Evolutionary conservation across 1,140 invertebrate species (phyloP), one percentile per base, ranked within the genome.

Genomic region (Teleogryllus occipitalis): DNA sequence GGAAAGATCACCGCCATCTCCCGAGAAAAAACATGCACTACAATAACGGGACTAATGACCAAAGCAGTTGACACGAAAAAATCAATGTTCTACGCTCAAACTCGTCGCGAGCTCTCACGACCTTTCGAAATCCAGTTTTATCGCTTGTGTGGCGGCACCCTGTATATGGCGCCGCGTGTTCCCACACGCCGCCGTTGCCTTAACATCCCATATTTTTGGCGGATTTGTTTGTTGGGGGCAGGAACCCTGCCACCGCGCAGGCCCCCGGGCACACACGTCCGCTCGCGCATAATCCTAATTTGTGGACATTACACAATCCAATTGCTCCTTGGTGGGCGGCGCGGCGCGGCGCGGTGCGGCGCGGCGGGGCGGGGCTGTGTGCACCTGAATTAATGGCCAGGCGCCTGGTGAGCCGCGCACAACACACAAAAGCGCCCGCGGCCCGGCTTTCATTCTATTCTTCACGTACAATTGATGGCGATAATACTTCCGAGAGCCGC

Each of bases 381-480:
- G 18, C 54, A 65, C 54, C 54, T 65, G 54, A 65, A 65, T 65
- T 65, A 65, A 65, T 65, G 54, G 54, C 54, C 18, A 18, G 54
- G 10, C 10, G 54, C 18, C 54, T 65, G 54, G 54, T 65, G 54
- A 65, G 54, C 54, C 54, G 54, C 1, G 18, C 54, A 65, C 54
- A 65, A 18, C 54, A 65, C 54, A 65, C 54, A 65, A 65, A 65
- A 65, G 54, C 54, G 18, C 54, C 54, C 18, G 27, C 54, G 10
- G 54, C 18, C 54, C 10, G 54, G 54, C 54, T 65, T 65, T 65
- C 54, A 65, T 65, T 65, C 54, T 65, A 65, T 65, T 65, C 54
- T 65, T 65, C 54, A 65, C 54, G 54, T 65, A 65, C 54, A 65
- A 65, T 65, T 65, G 54, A 65, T 65, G 54, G 54, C 54, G 18